These are phyloP conservation scores for Fissipunctia ypsillon DNA, from an alignment of 2,888 invertebrate genomes.

Conservation along the genomic window DNA sequence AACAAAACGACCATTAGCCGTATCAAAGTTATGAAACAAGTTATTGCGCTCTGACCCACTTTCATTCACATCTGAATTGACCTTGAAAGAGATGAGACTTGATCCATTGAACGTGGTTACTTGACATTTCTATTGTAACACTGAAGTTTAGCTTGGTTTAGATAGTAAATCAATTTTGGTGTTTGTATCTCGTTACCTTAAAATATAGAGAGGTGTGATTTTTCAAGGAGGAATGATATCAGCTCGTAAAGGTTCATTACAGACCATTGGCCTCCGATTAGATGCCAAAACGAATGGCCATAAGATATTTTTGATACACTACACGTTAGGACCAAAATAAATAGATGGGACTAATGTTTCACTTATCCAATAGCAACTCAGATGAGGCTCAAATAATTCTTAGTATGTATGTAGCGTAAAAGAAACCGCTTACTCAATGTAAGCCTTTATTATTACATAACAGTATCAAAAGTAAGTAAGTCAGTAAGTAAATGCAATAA, in stretches of 20 bases:
- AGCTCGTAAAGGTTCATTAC: conserved; percentile 7
- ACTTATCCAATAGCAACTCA: too few relatives aligned
- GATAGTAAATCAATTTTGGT: conserved; percentile 4
- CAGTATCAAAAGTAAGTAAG: not conserved
- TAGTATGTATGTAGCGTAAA: not conserved
- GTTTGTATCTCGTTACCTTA: conserved; percentile 2
- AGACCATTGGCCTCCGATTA: conserved; percentile 9
- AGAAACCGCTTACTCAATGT: not conserved
- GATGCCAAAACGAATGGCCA: conserved; percentile 7
- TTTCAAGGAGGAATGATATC: conserved; percentile 28
- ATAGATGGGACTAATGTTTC: not conserved
- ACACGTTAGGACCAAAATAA: not conserved
- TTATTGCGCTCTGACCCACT: conserved; percentile 61
- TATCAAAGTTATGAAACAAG: conserved; percentile 61
- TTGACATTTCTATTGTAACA: conserved; percentile 61
- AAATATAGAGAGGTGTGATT: conserved; percentile 16
- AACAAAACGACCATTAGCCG: conserved; percentile 32
- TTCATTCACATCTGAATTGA: conserved; percentile 62
- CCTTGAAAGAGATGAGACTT: conserved; percentile 62
- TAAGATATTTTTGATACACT: not conserved
- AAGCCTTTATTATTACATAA: not conserved
- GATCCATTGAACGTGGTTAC: conserved; percentile 48
- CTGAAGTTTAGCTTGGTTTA: not conserved
- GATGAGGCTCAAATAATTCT: not conserved
- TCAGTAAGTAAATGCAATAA: not conserved